Conservation (phyloP, 2,888 invertebrate species). For the Spilarctia lutea region DNA sequence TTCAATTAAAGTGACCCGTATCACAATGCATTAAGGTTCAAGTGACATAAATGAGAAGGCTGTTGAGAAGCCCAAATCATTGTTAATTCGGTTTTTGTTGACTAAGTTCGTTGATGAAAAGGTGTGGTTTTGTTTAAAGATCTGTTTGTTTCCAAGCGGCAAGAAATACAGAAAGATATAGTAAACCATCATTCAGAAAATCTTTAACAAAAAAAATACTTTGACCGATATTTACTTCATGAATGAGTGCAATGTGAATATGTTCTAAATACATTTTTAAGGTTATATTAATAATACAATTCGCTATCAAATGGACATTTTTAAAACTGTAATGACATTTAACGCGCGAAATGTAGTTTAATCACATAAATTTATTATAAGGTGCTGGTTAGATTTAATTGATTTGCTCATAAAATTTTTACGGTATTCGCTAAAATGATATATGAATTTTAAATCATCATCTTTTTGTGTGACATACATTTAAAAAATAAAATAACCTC, state of each 20-base stretch:
- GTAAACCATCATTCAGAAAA: not conserved
- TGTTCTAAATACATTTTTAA: too few relatives aligned
- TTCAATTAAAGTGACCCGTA: not conserved
- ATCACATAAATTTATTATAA: not conserved
- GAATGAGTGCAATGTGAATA: too few relatives aligned
- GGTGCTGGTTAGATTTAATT: too few relatives aligned
- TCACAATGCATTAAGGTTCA: not conserved
- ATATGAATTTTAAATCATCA: too few relatives aligned
- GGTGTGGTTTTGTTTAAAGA: not conserved
- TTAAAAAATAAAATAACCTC: too few relatives aligned
- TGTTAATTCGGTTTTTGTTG: constrained; percentile 1
- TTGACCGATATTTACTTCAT: too few relatives aligned
- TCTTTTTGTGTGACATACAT: too few relatives aligned
- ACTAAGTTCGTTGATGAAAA: not conserved
- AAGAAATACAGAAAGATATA: not conserved
- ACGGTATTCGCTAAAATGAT: not conserved
- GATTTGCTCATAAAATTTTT: too few relatives aligned
- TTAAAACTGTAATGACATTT: too few relatives aligned
- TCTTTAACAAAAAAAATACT: not conserved
- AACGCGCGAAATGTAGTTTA: not conserved
- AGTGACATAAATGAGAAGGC: not conserved
- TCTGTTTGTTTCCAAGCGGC: not conserved
- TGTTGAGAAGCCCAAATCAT: not conserved
- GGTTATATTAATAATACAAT: too few relatives aligned
- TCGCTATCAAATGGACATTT: too few relatives aligned